Conservation (phyloP, 37 sponge, comb jelly and placozoan species). For the Halisarca cf. caerulea region DNA sequence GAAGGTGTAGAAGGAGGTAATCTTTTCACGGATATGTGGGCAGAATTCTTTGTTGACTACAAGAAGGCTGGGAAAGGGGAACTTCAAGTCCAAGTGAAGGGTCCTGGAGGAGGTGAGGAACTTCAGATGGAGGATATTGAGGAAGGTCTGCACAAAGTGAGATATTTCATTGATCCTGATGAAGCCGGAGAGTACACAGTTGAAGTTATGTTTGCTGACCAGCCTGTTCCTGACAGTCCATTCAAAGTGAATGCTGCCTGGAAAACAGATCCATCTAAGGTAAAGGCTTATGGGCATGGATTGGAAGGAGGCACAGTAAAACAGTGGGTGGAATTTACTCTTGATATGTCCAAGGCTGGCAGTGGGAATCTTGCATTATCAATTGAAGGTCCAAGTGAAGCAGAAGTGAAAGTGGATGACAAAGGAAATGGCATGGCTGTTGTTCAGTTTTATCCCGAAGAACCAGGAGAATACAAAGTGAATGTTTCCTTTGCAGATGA, state of each 20-base stretch:
- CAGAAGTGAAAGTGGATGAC: slow-evolving; percentile 54
- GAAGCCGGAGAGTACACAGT: slow-evolving; percentile 86
- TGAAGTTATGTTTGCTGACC: slow-evolving; percentile 78
- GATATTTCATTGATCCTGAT: slow-evolving; percentile 72
- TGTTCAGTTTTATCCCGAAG: slow-evolving; percentile 75
- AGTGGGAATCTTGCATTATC: slow-evolving; percentile 61
- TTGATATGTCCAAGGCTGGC: slow-evolving; percentile 83
- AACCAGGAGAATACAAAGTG: slow-evolving; percentile 88
- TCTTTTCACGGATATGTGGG: slow-evolving; percentile 72
- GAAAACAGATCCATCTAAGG: slow-evolving; percentile 70
- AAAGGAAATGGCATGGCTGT: slow-evolving; percentile 78
- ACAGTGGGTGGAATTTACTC: slow-evolving; percentile 72
- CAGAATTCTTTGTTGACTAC: slow-evolving; percentile 83
- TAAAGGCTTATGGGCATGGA: slow-evolving; percentile 79
- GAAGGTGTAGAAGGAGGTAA: slow-evolving; percentile 63
- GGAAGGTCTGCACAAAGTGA: slow-evolving; percentile 56
- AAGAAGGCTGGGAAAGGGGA: slow-evolving; percentile 75
- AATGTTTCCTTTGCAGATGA: slow-evolving; percentile 83
- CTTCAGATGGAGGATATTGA: slow-evolving; percentile 48
- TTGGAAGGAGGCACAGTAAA: slow-evolving; percentile 70
- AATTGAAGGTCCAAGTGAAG: slow-evolving; percentile 82
- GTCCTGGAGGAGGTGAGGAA: slow-evolving; percentile 74
- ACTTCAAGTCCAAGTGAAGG: slow-evolving; percentile 65
- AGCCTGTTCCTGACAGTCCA: slow-evolving; percentile 85
- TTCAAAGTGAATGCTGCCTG: slow-evolving; percentile 65